A percentile compares a stretch with the other conserved stretches of the same genome.
phyloP scores from a whole-genome alignment of 2,113 vertebrate species.

The Megaceryle torquata region DNA sequence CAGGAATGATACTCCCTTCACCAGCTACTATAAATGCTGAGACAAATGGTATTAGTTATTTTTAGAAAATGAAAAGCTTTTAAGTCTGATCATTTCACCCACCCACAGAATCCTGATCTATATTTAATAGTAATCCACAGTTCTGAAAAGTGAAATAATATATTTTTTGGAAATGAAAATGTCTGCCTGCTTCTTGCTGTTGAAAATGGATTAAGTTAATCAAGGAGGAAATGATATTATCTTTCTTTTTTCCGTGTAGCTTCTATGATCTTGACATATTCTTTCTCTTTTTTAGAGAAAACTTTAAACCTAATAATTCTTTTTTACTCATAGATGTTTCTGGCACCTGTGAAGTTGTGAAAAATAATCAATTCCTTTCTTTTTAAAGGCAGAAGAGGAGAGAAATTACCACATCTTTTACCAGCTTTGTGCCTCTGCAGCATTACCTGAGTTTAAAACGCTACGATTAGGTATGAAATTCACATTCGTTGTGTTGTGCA shows the following conservation, averaged over 20 bases:
- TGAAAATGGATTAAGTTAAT: not conserved
- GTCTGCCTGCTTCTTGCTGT: not conserved
- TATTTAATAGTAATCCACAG: not conserved
- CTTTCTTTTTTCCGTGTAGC: not conserved
- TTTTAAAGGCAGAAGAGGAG: constrained; percentile 93
- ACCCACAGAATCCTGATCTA: not conserved
- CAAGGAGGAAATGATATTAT: not conserved
- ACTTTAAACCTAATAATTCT: not conserved
- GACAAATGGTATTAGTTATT: constrained; percentile 3
- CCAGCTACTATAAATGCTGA: constrained; percentile 1
- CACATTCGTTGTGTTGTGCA: not conserved
- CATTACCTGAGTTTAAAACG: constrained; percentile 88
- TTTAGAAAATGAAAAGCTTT: constrained; percentile 7
- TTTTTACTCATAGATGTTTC: not conserved
- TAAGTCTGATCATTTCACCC: not conserved
- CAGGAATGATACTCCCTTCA: not conserved
- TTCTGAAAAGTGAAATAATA: not conserved
- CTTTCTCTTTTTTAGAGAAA: not conserved
- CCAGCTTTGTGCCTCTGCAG: constrained; percentile 93
- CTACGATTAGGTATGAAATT: constrained; percentile 85
- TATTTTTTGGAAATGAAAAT: not conserved
- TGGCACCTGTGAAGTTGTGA: constrained; percentile 4
- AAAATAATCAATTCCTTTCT: constrained; percentile 64
- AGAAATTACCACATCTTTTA: constrained; percentile 99
- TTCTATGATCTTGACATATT: not conserved